A percentile compares a stretch with the other conserved stretches of the same genome.
phyloP scores from a whole-genome alignment of 2,113 vertebrate species.

The Dipodomys merriami region DNA sequence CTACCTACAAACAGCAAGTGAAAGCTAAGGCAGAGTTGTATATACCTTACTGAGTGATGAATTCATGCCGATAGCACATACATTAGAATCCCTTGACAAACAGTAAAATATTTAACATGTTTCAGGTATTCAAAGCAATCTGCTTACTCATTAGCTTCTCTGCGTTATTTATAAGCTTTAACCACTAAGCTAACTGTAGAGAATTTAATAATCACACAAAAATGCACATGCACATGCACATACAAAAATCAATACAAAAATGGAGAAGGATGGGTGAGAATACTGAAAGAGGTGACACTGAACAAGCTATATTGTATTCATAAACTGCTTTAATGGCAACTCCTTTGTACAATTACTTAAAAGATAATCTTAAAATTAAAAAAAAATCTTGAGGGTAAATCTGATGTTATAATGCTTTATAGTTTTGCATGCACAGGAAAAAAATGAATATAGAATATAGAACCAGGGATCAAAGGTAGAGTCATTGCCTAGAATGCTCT shows the following conservation, averaged over 20 bases:
- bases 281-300: too few relatives aligned
- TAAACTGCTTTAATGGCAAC: too few relatives aligned
- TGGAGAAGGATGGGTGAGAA: neutral
- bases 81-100: neutral
- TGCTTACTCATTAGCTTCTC: neutral
- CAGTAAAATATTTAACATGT: neutral
- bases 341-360: too few relatives aligned
- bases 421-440: too few relatives aligned
- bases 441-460: too few relatives aligned
- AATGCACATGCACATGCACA: too few relatives aligned
- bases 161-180: neutral
- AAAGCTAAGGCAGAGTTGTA: slow-evolving; percentile 1
- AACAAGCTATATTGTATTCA: too few relatives aligned
- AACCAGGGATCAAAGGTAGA: too few relatives aligned
- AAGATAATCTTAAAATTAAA: neutral
- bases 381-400: neutral
- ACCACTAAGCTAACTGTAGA: slow-evolving; percentile 19
- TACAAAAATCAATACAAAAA: neutral
- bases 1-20: neutral
- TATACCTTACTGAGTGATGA: too few relatives aligned
- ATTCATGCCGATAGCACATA: neutral
- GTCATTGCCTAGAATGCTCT: too few relatives aligned
- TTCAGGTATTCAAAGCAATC: slow-evolving; percentile 17
- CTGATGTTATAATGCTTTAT: neutral
- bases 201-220: neutral